phyloP scores from a whole-genome alignment of 2,888 invertebrate genomes.

The Mythimna loreyi region DNA sequence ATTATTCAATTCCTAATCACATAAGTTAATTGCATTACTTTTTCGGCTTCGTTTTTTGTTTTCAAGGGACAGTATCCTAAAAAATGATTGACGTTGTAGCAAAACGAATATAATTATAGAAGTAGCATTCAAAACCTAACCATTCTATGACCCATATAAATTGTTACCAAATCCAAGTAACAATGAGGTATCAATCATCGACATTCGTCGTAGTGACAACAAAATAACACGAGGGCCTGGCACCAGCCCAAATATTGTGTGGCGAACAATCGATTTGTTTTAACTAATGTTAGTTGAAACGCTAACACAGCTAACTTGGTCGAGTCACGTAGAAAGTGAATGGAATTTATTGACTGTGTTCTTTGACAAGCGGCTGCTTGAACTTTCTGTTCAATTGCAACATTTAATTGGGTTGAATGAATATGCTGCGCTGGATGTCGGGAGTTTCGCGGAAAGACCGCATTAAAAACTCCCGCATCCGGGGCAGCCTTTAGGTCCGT shows the following conservation, averaged over 20 bases:
- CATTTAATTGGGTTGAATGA: slow-evolving; percentile 24
- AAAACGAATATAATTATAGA: slow-evolving; percentile 14
- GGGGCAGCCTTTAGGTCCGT: too few species aligned
- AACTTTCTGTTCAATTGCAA: slow-evolving; percentile 49
- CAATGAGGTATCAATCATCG: slow-evolving; percentile 63
- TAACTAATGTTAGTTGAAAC: slow-evolving; percentile 49
- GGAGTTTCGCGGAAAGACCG: too few species aligned
- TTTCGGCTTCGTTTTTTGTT: too few species aligned
- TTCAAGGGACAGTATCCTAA: background rate
- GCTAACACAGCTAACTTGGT: slow-evolving; percentile 40
- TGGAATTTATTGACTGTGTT: slow-evolving; percentile 47
- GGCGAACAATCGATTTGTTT: slow-evolving; percentile 59
- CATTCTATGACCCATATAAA: slow-evolving; percentile 57
- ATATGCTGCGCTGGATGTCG: too few species aligned
- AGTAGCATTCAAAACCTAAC: slow-evolving; percentile 31
- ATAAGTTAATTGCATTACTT: too few species aligned
- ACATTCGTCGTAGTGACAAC: slow-evolving; percentile 47
- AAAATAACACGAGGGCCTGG: slow-evolving; percentile 59
- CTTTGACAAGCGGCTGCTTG: slow-evolving; percentile 47
- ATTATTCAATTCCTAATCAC: too few species aligned
- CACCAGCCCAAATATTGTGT: slow-evolving; percentile 60
- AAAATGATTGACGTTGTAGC: slow-evolving; percentile 28
- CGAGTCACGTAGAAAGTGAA: slow-evolving; percentile 64
- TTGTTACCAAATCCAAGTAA: slow-evolving; percentile 55
- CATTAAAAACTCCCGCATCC: too few species aligned